Evolutionary conservation across 92 coral and sea anemone genomes (phyloP), one percentile per base, ranked within the genome.

Genomic region (Zoanthus gigantus): DNA sequence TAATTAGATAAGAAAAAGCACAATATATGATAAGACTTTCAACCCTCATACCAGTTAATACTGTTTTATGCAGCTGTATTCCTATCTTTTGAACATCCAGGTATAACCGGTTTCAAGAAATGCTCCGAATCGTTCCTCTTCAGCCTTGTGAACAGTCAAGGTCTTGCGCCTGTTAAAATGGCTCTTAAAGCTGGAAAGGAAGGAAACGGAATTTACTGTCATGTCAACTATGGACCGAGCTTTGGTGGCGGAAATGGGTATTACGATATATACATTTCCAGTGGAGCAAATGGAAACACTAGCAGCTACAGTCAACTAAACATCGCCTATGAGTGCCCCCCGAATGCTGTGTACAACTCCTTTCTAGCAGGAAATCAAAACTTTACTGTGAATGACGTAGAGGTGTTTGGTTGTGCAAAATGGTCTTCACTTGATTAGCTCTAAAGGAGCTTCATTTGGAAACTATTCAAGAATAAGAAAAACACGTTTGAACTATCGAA

Each of bases 61-160:
- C 42, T 37, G 42, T 37, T 37, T 37, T 37, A 37, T 37, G 42
- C 42, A 37, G 42, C 42, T 37, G 42, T 37, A 0, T 37, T 37
- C 42, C 4, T 37, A 37, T 37, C 42, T 4, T 37, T 37, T 37
- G 42, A 2, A 0, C 42, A 37, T 37, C 7, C 47, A 74, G 78
- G 78, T 74, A 45, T 45, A 74, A n/a, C 13, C 5, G 37, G 14
- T 1, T 81, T 23, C 78, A 92, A 82, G 65, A 76, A 47, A 34
- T 88, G 77, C 53, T 34, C 89, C 17, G 56, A 79, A 1, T 86
- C 96, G 0, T 94, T 94, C 86, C 71, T 94, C 83, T 94, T 94
- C 81, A 92, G 94, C 75, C 85, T 94, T 46, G 90, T 88, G 16
- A 94, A 94, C 65, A 48, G 67, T 53, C 58, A 82, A 29, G 93